Evolutionary conservation across 2,888 invertebrate genomes (phyloP).

Genomic region (Aleiodes leptofemur): DNA sequence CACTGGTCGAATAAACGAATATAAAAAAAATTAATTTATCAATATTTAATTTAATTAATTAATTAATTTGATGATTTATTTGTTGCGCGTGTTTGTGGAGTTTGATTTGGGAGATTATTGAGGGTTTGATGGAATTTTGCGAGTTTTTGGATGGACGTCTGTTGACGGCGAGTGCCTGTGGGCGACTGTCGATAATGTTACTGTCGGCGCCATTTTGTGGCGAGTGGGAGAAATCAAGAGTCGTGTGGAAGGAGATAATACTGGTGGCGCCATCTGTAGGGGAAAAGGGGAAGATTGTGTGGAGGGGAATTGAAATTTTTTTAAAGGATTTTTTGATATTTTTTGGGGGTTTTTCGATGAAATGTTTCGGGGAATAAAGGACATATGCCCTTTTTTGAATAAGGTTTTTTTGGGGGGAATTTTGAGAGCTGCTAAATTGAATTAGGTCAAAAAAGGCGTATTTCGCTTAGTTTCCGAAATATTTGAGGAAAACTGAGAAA

Average conservation of each 20-base stretch:
- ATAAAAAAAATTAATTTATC: background rate
- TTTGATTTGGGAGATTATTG: background rate
- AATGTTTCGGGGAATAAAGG: too few relatives aligned
- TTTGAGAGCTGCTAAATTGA: too few relatives aligned
- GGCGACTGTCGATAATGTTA: constrained; percentile 1
- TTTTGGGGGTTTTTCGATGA: too few relatives aligned
- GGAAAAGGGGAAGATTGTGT: background rate
- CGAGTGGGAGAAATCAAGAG: background rate
- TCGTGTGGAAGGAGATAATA: background rate
- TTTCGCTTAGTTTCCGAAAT: too few relatives aligned
- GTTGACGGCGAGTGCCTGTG: background rate
- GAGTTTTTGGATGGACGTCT: too few relatives aligned
- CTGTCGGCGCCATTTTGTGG: background rate
- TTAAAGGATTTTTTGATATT: too few relatives aligned
- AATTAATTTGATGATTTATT: too few relatives aligned
- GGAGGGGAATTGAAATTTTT: background rate
- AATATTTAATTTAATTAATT: too few relatives aligned
- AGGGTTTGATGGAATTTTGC: background rate
- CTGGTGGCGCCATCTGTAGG: background rate
- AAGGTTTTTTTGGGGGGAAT: too few relatives aligned
- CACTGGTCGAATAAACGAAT: background rate
- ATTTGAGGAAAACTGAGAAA: background rate
- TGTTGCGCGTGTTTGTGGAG: too few relatives aligned
- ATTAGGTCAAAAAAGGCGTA: too few relatives aligned
- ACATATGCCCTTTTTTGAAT: too few relatives aligned